A percentile compares a stretch with the other conserved stretches of the same genome.
phyloP scores from a whole-genome alignment of 2,888 invertebrate genomes.

The Sphaerophoria taeniata region DNA sequence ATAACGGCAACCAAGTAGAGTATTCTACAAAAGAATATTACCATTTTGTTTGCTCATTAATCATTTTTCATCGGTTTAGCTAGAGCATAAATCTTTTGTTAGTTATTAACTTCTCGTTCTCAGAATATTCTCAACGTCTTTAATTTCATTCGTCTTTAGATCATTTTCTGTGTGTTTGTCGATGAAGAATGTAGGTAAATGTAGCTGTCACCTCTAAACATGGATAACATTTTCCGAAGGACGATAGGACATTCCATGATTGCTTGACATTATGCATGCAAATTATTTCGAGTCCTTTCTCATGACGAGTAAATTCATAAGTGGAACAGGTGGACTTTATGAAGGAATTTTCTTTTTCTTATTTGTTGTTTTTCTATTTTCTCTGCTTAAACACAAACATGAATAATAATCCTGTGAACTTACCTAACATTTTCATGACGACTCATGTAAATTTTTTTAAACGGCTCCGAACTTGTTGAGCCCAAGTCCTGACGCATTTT shows the following conservation, averaged over 20 bases:
- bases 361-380: background rate
- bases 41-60: constrained; percentile 18
- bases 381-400: background rate
- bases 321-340: constrained; percentile 7
- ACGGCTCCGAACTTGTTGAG: constrained; percentile 93
- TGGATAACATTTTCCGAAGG: background rate
- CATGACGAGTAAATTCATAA: background rate
- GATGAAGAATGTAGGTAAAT: background rate
- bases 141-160: background rate
- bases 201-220: constrained; percentile 3
- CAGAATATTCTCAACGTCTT: constrained; percentile 10
- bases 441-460: constrained; percentile 99
- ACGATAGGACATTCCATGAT: background rate
- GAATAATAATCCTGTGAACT: constrained; percentile 76
- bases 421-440: constrained; percentile 98
- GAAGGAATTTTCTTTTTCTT: background rate
- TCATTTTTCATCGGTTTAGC: background rate
- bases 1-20: background rate
- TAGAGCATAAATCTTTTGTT: constrained; percentile 10
- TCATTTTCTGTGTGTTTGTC: background rate
- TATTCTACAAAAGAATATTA: background rate
- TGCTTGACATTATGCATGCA: constrained; percentile 10
- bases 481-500: constrained; percentile 98
- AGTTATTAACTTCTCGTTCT: background rate
- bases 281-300: constrained; percentile 10